Percentiles rank a stretch among this genome's conserved stretches.
These are phyloP conservation scores for Melieria crassipennis DNA, from an alignment of 2,888 invertebrate genomes.

Conservation along the genomic window DNA sequence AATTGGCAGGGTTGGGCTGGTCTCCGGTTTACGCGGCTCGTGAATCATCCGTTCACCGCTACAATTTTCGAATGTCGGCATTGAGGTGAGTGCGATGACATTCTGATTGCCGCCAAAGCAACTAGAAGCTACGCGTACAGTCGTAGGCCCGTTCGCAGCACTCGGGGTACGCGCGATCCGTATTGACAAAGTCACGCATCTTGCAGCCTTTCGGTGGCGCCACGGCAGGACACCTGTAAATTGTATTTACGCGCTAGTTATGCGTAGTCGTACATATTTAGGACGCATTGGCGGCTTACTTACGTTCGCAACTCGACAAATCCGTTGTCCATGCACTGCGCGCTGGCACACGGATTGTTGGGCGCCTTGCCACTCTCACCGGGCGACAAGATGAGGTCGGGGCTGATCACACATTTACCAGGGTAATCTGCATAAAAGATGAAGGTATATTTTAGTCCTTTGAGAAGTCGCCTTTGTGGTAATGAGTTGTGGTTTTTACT, in stretches of 20 bases:
- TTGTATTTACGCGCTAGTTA: not conserved
- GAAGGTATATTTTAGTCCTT: no score
- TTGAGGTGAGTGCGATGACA: no score
- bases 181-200: slow-evolving; percentile 56
- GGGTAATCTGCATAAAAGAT: slow-evolving; percentile 48
- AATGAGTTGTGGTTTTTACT: no score
- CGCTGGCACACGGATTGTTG: slow-evolving; percentile 53
- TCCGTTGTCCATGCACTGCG: slow-evolving; percentile 50
- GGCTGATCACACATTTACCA: slow-evolving; percentile 53
- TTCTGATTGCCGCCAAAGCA: not conserved
- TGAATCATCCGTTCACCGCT: no score
- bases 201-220: slow-evolving; percentile 59
- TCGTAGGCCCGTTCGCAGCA: slow-evolving; percentile 58
- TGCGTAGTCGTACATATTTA: not conserved
- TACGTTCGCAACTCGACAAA: slow-evolving; percentile 51
- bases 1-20: no score
- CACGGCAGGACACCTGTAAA: slow-evolving; percentile 48
- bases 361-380: slow-evolving; percentile 57
- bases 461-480: no score
- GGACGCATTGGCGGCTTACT: slow-evolving; percentile 26
- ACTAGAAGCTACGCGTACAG: slow-evolving; percentile 50
- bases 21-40: no score
- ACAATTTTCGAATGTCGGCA: no score
- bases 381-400: slow-evolving; percentile 51
- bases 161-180: slow-evolving; percentile 51